These are phyloP conservation scores for Myotis vivesi DNA, from an alignment of 2,797 vertebrate species.

Conservation along the genomic window DNA sequence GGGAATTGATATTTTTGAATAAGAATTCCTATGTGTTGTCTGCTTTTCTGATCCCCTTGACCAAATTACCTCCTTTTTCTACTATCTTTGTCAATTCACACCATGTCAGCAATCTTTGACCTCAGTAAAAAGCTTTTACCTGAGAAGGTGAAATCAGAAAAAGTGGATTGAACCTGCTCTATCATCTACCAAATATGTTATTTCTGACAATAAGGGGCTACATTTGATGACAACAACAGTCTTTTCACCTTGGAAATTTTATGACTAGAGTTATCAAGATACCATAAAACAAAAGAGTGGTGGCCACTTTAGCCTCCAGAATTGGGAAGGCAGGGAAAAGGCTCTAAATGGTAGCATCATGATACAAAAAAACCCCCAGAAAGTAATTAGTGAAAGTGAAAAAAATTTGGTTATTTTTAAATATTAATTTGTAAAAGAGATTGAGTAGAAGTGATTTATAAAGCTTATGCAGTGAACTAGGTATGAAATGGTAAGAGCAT, in stretches of 20 bases:
- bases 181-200: neutral
- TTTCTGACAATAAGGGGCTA: conserved; percentile 15
- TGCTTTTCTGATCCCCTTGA: neutral
- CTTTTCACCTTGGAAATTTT: conserved; percentile 3
- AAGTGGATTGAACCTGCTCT: neutral
- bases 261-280: neutral
- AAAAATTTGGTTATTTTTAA: neutral
- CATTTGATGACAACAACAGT: neutral
- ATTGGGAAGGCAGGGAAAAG: neutral
- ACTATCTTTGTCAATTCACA: neutral
- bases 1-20: conserved; percentile 40
- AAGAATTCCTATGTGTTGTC: neutral
- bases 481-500: neutral
- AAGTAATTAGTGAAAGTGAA: neutral
- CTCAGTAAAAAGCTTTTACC: neutral
- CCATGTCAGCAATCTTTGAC: neutral
- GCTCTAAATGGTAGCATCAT: neutral
- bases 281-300: neutral
- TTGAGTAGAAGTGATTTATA: neutral
- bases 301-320: neutral
- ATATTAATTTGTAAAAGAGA: neutral
- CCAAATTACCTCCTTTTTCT: neutral
- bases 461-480: neutral
- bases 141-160: neutral
- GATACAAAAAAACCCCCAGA: neutral